Conservation (phyloP, 2,113 vertebrate species). For the Raja brachyura region DNA sequence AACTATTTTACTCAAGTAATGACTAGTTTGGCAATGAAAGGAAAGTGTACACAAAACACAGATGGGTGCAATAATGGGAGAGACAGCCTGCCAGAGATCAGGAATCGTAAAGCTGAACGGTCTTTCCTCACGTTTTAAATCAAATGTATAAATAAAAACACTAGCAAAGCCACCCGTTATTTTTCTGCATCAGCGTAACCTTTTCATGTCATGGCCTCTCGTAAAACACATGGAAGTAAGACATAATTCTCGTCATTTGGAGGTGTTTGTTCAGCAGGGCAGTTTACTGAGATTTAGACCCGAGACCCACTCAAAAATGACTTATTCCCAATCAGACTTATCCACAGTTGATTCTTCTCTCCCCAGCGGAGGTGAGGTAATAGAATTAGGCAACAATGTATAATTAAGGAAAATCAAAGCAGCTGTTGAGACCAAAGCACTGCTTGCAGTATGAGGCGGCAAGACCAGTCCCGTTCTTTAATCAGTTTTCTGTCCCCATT, state of each 20-base stretch:
- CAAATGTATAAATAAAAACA: not conserved
- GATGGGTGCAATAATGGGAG: not conserved
- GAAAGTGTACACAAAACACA: not conserved
- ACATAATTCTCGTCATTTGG: not conserved
- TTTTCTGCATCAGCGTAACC: not conserved
- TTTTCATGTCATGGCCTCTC: not conserved
- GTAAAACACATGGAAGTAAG: not conserved
- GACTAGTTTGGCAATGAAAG: not conserved
- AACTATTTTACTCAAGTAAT: not conserved
- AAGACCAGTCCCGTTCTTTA: not conserved
- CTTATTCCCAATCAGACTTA: constrained; percentile 1
- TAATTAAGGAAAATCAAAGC: constrained; percentile 15
- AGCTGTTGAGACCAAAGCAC: constrained; percentile 11
- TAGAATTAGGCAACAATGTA: constrained; percentile 21
- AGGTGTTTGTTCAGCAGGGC: not conserved
- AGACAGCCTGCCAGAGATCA: not conserved
- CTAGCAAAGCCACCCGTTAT: not conserved
- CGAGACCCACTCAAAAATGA: not conserved
- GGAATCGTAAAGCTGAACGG: not conserved
- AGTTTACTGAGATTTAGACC: not conserved
- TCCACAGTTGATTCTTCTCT: constrained; percentile 2
- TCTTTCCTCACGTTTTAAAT: not conserved
- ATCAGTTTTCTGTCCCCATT: constrained; percentile 22
- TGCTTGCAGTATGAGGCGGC: not conserved
- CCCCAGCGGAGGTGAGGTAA: constrained; percentile 31